These are phyloP conservation scores for Phortica okadai DNA, from an alignment of 2,888 invertebrate species.

Conservation along the genomic window DNA sequence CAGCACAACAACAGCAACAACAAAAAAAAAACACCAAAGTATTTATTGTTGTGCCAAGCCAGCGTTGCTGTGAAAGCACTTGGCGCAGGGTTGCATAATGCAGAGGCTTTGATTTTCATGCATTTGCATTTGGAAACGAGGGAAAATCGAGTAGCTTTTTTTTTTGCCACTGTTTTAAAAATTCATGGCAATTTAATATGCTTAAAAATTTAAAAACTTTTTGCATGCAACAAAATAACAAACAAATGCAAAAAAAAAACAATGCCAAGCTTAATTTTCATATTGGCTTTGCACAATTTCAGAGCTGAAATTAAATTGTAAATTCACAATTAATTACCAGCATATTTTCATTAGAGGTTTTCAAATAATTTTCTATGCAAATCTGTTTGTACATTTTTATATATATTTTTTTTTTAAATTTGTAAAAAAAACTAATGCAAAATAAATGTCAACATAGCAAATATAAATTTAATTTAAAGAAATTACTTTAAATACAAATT, in stretches of 20 bases:
- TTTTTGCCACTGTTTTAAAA: no score
- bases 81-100: not conserved
- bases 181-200: no score
- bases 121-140: not conserved
- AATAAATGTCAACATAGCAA: not conserved
- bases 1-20: not conserved
- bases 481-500: conserved; percentile 7
- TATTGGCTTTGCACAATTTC: no score
- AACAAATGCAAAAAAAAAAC: no score
- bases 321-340: conserved; percentile 19
- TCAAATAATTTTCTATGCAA: conserved; percentile 61
- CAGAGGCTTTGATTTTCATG: not conserved
- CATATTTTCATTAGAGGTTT: conserved; percentile 32
- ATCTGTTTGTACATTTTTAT: conserved; percentile 41
- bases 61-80: not conserved
- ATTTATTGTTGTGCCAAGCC: no score
- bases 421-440: not conserved
- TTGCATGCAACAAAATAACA: no score
- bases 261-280: no score
- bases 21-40: not conserved
- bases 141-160: no score
- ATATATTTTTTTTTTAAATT: conserved; percentile 7
- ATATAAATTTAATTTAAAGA: conserved; percentile 15
- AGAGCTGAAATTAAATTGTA: conserved; percentile 1
- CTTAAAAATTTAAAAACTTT: no score